Base-by-base conservation (phyloP, 2,797 vertebrate genomes). In the Clarias pachynema region DNA sequence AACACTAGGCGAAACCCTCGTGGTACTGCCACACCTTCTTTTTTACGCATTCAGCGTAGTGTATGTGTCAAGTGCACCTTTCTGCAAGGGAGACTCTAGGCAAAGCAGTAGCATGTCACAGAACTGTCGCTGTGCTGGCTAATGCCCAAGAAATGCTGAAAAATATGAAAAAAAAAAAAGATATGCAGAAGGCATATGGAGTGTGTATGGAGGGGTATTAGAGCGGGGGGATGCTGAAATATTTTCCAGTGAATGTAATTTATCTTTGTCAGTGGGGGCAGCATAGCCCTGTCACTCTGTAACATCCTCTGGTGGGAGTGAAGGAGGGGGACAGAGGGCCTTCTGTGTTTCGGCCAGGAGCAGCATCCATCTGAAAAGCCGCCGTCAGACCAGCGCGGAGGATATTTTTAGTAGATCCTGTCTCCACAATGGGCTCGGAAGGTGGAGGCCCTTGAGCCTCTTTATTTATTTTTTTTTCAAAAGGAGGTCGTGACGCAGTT, bases 221-320 rank as follows among this genome's bases (percentile, higher is more conserved):
- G 49, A 53, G 34, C 34, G 89, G 89, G 84, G 56, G 53, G 66
- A 60, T 26, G 80, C 85, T 85, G 89, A 93, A 93, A 93, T 93
- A 91, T 94, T 94, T 94, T 94, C 92, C 94, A 93, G 91, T 81
- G 83, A 91, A 91, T 91, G 94, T 92, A 94, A 96, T 95, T 95
- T 95, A 94, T 95, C 95, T 94, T 95, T 95, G 94, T 95, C 94
- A 94, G 90, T 88, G 87, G 88, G 85, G 83, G 93, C 93, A 93
- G 93, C 94, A 91, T 93, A 93, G 93, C 92, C 92, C 91, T 94
- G 94, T 95, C 93, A 94, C 94, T 95, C 93, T 92, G 93, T 92
- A 92, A 92, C 91, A 87, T 79, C 90, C 93, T 92, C 93, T 92
- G 86, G 91, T 86, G 93, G 94, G 94, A 95, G 90, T 82, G 92